phyloP scores from a whole-genome alignment of 2,888 invertebrate genomes.

The Cyclophora albipunctata region DNA sequence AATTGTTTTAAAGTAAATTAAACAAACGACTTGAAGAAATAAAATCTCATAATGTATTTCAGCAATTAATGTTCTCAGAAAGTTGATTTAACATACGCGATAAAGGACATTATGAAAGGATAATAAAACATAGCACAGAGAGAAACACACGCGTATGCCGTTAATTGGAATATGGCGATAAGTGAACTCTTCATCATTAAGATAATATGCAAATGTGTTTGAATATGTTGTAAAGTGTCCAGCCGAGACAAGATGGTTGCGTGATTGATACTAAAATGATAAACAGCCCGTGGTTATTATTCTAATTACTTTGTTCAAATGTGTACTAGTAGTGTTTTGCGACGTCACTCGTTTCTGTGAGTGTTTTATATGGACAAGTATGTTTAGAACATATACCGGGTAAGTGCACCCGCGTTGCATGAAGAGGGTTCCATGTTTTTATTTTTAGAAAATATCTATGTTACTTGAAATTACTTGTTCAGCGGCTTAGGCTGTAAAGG shows the following conservation, averaged over 20 bases:
- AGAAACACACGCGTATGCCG: slow-evolving; percentile 53
- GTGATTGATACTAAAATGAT: slow-evolving; percentile 54
- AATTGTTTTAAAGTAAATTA: no score
- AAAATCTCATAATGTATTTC: slow-evolving; percentile 13
- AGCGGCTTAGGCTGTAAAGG: no score
- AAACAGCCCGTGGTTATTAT: slow-evolving; percentile 29
- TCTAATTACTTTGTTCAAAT: slow-evolving; percentile 7
- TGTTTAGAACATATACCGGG: no score
- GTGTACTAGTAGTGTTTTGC: no score
- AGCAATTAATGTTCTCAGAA: slow-evolving; percentile 36
- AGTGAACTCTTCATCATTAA: slow-evolving; percentile 59
- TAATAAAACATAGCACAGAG: slow-evolving; percentile 52
- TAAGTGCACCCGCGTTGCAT: no score
- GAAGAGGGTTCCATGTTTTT: no score
- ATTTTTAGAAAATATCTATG: no score
- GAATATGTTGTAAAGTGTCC: slow-evolving; percentile 45
- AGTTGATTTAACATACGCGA: slow-evolving; percentile 46
- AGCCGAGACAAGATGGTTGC: slow-evolving; percentile 33
- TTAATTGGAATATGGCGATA: slow-evolving; percentile 66
- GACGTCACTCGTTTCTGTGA: no score
- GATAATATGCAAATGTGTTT: slow-evolving; percentile 59
- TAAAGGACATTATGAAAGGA: slow-evolving; percentile 58
- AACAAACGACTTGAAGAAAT: no score
- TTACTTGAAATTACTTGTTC: no score
- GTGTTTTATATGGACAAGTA: no score